These are phyloP conservation scores for Andinoacara biseriatus DNA, from an alignment of 2,113 vertebrate genomes.

Conservation along the genomic window DNA sequence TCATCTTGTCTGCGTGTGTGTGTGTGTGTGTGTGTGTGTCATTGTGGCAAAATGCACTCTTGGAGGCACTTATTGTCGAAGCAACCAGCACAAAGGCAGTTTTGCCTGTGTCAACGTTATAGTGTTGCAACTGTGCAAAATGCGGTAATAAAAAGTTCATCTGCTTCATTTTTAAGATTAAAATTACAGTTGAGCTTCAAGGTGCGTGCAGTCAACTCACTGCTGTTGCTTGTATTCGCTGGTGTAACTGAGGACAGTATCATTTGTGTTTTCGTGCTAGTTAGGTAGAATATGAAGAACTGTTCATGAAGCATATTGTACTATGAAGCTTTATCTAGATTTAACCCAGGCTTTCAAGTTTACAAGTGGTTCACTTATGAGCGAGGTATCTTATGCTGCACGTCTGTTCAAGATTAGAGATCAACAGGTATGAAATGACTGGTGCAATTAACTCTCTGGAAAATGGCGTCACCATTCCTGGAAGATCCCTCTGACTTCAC, in stretches of 20 bases:
- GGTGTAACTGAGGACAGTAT: background rate
- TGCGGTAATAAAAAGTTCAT: background rate
- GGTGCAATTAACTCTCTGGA: background rate
- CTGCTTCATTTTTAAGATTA: background rate
- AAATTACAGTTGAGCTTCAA: background rate
- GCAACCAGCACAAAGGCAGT: background rate
- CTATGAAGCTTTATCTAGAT: no score
- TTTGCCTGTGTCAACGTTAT: background rate
- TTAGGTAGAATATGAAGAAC: fast-evolving
- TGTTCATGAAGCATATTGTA: no score
- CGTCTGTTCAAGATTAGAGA: background rate
- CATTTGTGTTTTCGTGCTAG: background rate
- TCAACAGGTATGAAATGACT: background rate
- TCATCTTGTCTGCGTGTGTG: background rate
- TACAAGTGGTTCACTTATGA: background rate
- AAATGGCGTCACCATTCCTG: background rate
- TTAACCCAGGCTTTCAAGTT: background rate
- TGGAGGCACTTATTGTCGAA: background rate
- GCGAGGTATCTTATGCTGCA: background rate
- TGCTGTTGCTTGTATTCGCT: background rate
- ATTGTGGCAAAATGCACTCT: background rate
- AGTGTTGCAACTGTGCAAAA: background rate
- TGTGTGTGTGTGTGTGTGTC: background rate
- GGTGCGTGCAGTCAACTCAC: background rate
- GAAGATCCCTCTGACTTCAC: background rate